Conservation (phyloP, 2,797 vertebrate genomes). For the Eutrigla gurnardus region DNA sequence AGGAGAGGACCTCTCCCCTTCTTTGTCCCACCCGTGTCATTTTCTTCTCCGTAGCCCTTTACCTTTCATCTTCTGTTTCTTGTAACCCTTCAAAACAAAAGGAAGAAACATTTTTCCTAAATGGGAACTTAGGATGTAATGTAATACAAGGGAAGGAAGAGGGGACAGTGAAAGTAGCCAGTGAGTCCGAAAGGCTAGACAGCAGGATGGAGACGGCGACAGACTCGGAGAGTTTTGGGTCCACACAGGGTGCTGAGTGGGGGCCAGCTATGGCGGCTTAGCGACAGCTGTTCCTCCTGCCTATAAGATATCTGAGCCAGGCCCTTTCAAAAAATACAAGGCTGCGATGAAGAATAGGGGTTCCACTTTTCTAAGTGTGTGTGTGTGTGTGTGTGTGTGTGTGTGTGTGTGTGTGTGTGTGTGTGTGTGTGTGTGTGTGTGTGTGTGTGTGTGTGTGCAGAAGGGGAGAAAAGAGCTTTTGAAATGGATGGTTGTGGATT, state of each 20-base stretch:
- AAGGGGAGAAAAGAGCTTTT: constrained; percentile 48
- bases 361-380: constrained; percentile 46
- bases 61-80: constrained; percentile 19
- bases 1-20: constrained; percentile 42
- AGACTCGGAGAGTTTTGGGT: constrained; percentile 74
- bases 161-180: constrained; percentile 49
- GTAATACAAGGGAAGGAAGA: constrained; percentile 39
- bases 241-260: constrained; percentile 67
- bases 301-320: constrained; percentile 91
- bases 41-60: constrained; percentile 45
- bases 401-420: constrained; percentile 26
- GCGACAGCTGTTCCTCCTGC: constrained; percentile 92
- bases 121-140: constrained; percentile 34
- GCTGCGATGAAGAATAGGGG: constrained; percentile 83
- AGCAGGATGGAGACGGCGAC: constrained; percentile 62
- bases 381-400: constrained; percentile 27
- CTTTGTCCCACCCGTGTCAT: constrained; percentile 58
- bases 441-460: constrained; percentile 30
- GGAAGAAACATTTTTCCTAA: constrained; percentile 12
- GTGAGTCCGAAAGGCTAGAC: constrained; percentile 50
- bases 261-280: constrained; percentile 73
- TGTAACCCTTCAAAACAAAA: constrained; percentile 29
- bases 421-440: not conserved
- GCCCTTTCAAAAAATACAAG: constrained; percentile 91
- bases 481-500: constrained; percentile 56